A percentile compares a stretch with the other conserved stretches of the same genome.
These are phyloP conservation scores for Taeniopygia guttata DNA, from an alignment of 2,797 vertebrate genomes.

Conservation along the genomic window DNA sequence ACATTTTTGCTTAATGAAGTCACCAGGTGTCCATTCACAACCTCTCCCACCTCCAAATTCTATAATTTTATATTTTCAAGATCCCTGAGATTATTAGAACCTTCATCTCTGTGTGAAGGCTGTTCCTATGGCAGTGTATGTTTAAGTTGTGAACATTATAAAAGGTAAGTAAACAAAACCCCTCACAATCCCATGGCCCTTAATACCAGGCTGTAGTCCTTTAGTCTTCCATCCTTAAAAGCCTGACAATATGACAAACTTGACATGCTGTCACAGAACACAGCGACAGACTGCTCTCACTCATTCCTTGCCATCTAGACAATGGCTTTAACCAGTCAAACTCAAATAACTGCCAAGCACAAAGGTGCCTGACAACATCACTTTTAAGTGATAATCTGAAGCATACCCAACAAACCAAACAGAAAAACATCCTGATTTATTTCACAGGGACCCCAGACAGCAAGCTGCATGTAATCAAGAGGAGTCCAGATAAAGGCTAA, in stretches of 20 bases:
- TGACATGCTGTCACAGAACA: not conserved
- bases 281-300: not conserved
- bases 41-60: rapidly evolving
- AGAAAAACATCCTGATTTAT: not conserved
- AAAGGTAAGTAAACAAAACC: not conserved
- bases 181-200: not conserved
- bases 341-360: not conserved
- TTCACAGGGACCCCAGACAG: not conserved
- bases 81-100: not conserved
- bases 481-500: not conserved
- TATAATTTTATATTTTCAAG: not conserved
- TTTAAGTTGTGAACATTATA: not conserved
- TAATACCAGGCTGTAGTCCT: not conserved
- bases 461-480: not conserved
- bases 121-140: not conserved
- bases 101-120: not conserved
- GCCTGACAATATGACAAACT: not conserved
- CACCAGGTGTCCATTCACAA: not conserved
- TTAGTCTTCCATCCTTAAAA: not conserved
- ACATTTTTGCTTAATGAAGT: not conserved
- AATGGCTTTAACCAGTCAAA: not conserved
- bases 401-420: not conserved
- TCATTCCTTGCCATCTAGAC: not conserved
- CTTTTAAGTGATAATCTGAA: not conserved
- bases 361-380: not conserved